phyloP scores from a whole-genome alignment of 2,797 vertebrate species.

The Amblyopsis hoosieri region DNA sequence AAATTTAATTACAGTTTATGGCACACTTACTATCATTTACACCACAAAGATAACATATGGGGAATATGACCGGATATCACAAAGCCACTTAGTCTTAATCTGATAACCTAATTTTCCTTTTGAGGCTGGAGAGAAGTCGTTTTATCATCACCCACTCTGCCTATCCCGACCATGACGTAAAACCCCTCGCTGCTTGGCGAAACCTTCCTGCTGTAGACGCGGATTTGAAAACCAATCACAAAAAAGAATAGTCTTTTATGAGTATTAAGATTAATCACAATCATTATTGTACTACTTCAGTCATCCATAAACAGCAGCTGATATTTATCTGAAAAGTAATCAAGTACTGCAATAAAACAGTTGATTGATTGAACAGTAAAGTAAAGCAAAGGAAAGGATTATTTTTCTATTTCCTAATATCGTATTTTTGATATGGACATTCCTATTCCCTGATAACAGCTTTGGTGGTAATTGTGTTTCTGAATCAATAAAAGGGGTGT shows the following conservation, averaged over 20 bases:
- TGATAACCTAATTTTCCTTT: slow-evolving; percentile 51
- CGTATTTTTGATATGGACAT: slow-evolving; percentile 17
- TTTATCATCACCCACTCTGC: no score
- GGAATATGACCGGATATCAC: slow-evolving; percentile 50
- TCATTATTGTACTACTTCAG: no score
- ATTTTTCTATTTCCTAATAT: slow-evolving; percentile 41
- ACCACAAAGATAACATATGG: slow-evolving; percentile 43
- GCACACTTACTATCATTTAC: slow-evolving; percentile 61
- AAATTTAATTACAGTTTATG: slow-evolving; percentile 73
- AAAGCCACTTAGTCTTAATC: slow-evolving; percentile 50
- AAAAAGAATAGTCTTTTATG: slow-evolving; percentile 1
- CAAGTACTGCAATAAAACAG: background rate
- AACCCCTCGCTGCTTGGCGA: no score
- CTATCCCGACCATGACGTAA: slow-evolving; percentile 1
- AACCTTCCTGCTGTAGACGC: no score
- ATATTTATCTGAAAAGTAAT: no score
- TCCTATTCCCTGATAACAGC: slow-evolving; percentile 35
- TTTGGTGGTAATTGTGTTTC: slow-evolving; percentile 7
- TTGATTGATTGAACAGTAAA: background rate
- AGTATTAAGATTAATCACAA: no score
- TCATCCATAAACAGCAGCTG: no score
- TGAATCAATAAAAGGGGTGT: slow-evolving; percentile 32
- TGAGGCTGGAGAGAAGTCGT: background rate
- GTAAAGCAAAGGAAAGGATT: slow-evolving; percentile 20
- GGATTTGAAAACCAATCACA: no score